Evolutionary conservation across 2,113 vertebrate species (phyloP), one percentile per base, ranked within the genome.

Genomic region (Tenrec ecaudatus): DNA sequence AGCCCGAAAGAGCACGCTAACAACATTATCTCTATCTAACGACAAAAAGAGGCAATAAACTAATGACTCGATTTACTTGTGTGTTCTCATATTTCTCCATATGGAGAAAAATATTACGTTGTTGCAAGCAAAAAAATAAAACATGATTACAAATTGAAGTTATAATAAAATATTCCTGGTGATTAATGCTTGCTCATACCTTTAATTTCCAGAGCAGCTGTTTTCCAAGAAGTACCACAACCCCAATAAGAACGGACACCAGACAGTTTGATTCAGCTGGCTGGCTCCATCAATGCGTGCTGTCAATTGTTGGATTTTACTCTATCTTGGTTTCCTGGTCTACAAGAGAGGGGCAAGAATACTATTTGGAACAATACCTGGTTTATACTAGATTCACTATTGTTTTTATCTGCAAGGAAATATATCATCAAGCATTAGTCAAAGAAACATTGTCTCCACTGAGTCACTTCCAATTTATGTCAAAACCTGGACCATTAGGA

Each of bases 41-140:
- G 47, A 11, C 25, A 62, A 33, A 31, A 68, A 15, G 29, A 81
- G n/a, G 6, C 27, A 75, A 2, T 14, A 71, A 20, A 6, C 2
- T 58, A 38, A 58, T 86, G 5, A 43, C 22, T 83, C 12, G 1
- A 47, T 91, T 89, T 93, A 31, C 6, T 88, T 60, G 0, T 6
- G 64, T 87, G 79, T 62, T 2, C 11, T 88, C 33, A 90, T 9
- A 77, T 64, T 80, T 71, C 60, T 76, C 29, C 36, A 77, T 25
- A 78, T 88, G 43, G 16, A 85, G 33, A 71, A 88, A 90, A 84
- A 69, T 62, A 62, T 31, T 43, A 80, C 23, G 10, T 43, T 86
- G 22, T 47, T 77, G 4, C 36, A 43, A 57, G 82, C 62, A 89
- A 89, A 80, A 29, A 91, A 90, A 79, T 0, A 29, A 91, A 90